These are phyloP conservation scores for Acrocephalus scirpaceus DNA, from an alignment of 2,797 vertebrate genomes.

Conservation along the genomic window DNA sequence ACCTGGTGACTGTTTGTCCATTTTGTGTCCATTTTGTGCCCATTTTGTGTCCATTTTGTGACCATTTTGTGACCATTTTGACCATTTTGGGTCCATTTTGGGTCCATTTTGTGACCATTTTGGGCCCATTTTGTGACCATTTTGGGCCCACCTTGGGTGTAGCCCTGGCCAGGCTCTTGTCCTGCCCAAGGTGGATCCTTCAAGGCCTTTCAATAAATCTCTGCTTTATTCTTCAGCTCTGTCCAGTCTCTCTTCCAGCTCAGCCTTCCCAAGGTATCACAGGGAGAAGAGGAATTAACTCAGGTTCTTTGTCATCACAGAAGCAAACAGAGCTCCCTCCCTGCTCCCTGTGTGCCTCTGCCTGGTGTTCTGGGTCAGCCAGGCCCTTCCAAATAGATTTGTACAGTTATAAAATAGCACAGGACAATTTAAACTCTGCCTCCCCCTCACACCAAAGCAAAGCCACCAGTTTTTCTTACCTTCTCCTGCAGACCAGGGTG, in stretches of 20 bases:
- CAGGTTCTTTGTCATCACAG: not conserved
- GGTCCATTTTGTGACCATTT: not conserved
- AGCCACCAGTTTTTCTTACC: not conserved
- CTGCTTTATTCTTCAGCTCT: not conserved
- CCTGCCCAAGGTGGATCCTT: not conserved
- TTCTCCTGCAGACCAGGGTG: not conserved
- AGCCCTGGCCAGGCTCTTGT: not conserved
- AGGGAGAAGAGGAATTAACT: not conserved
- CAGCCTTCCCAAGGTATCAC: not conserved
- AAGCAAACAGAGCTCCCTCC: not conserved
- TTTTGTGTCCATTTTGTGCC: not conserved
- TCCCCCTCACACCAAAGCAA: not conserved
- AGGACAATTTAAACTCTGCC: not conserved
- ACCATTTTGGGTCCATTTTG: not conserved
- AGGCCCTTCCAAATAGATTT: not conserved
- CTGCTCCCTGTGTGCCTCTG: accelerated
- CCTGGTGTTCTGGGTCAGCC: not conserved
- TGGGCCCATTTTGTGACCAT: not conserved
- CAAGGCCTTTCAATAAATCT: not conserved
- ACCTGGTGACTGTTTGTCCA: not conserved
- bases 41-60: not conserved
- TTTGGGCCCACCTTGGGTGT: not conserved
- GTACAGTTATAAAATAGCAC: not conserved
- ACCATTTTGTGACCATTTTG: not conserved
- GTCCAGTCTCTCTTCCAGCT: not conserved